These are phyloP conservation scores for Acronicta leporina DNA, from an alignment of 2,888 invertebrate species.

Conservation along the genomic window DNA sequence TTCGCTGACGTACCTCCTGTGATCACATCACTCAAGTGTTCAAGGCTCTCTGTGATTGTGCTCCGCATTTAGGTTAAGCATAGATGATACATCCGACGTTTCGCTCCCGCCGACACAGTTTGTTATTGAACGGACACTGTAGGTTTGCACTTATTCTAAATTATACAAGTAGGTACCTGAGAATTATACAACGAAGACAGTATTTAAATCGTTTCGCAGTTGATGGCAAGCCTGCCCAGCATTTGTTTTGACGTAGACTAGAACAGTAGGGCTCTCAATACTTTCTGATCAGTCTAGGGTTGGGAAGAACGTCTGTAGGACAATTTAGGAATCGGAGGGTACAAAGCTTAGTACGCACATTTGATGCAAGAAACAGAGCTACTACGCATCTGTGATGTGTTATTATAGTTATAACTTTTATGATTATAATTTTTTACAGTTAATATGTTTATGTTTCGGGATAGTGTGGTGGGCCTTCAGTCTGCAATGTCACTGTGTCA, in stretches of 20 bases:
- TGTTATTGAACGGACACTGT: background rate
- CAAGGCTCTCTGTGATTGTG: slow-evolving; percentile 14
- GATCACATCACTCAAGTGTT: slow-evolving; percentile 6
- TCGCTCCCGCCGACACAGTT: background rate
- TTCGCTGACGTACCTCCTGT: slow-evolving; percentile 1
- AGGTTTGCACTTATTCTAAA: slow-evolving; percentile 2
- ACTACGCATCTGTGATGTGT: background rate
- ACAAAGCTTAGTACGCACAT: background rate
- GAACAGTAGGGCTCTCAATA: background rate
- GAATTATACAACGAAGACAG: slow-evolving; percentile 3
- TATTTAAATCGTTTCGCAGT: background rate
- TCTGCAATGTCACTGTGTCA: no score
- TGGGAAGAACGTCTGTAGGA: background rate
- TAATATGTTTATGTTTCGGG: no score
- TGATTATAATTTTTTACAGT: background rate
- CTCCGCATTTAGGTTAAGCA: slow-evolving; percentile 8
- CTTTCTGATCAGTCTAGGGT: background rate
- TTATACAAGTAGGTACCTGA: slow-evolving; percentile 5
- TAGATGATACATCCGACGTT: background rate
- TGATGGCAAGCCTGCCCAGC: background rate
- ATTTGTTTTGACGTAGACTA: background rate
- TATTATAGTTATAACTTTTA: background rate
- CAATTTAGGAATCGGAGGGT: no score
- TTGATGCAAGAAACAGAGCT: background rate
- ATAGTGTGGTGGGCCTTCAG: no score